phyloP scores from a whole-genome alignment of 2,888 invertebrate species.

The Ecliptopera silaceata region DNA sequence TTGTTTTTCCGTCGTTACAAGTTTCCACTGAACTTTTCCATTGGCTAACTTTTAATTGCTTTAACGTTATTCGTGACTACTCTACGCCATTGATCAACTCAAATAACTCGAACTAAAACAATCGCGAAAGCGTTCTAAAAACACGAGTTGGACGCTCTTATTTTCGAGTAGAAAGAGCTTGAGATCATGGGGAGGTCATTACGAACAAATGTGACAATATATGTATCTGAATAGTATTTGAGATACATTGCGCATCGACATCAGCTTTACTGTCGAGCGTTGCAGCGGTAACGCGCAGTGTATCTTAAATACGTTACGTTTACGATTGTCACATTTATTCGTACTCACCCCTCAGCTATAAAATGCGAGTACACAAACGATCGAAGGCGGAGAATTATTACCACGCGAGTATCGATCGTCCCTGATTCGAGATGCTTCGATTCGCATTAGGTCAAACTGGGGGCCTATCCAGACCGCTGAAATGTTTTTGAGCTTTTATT shows the following conservation, averaged over 20 bases:
- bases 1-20: background rate
- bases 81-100: constrained; percentile 6
- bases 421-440: background rate
- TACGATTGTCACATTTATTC: too few relatives aligned
- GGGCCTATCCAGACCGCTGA: too few relatives aligned
- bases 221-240: too few relatives aligned
- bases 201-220: too few relatives aligned
- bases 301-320: too few relatives aligned
- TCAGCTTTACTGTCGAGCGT: too few relatives aligned
- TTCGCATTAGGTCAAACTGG: background rate
- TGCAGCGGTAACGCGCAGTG: too few relatives aligned
- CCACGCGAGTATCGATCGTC: constrained; percentile 32
- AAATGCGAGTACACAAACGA: constrained; percentile 29
- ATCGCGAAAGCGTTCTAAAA: constrained; percentile 17
- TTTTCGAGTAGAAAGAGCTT: constrained; percentile 21
- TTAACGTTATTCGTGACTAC: constrained; percentile 1
- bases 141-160: constrained; percentile 9
- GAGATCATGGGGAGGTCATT: too few relatives aligned
- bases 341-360: too few relatives aligned
- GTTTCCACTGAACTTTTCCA: background rate
- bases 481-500: too few relatives aligned
- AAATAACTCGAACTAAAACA: constrained; percentile 11
- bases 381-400: constrained; percentile 33
- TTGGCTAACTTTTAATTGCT: constrained; percentile 13
- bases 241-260: too few relatives aligned